Evolutionary conservation across 2,797 vertebrate species (phyloP).

Genomic region (Sebastes melanostomus): DNA sequence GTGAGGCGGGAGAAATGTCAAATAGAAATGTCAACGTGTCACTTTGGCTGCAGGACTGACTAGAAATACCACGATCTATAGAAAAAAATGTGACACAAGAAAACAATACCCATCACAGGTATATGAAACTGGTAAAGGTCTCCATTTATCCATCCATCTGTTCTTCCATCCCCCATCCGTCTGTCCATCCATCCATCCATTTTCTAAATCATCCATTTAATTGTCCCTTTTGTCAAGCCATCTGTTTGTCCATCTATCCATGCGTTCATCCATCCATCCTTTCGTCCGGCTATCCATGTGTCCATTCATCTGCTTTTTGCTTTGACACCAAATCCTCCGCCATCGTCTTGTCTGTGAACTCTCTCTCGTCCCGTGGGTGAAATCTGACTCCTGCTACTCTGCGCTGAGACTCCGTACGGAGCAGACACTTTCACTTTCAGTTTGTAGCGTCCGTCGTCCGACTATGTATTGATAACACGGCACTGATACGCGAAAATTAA

Average conservation of each 20-base stretch:
- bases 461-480: too few relatives aligned
- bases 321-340: too few relatives aligned
- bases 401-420: too few relatives aligned
- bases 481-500: too few relatives aligned
- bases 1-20: conserved; percentile 55
- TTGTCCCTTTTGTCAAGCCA: not conserved
- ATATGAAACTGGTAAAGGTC: conserved; percentile 39
- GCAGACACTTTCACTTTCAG: too few relatives aligned
- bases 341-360: too few relatives aligned
- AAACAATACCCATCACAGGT: conserved; percentile 23
- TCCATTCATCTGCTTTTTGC: not conserved
- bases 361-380: too few relatives aligned
- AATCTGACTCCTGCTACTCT: too few relatives aligned
- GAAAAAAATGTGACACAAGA: conserved; percentile 24
- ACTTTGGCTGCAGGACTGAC: conserved; percentile 41
- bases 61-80: conserved; percentile 40
- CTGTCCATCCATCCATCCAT: not conserved
- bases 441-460: too few relatives aligned
- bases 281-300: not conserved
- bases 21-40: conserved; percentile 62
- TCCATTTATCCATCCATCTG: not conserved
- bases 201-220: not conserved
- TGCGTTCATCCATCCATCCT: not conserved
- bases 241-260: not conserved
- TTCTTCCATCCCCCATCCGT: not conserved